Evolutionary conservation across 2,888 invertebrate genomes (phyloP), one percentile per base, ranked within the genome.

Genomic region (Chorisops tibialis): DNA sequence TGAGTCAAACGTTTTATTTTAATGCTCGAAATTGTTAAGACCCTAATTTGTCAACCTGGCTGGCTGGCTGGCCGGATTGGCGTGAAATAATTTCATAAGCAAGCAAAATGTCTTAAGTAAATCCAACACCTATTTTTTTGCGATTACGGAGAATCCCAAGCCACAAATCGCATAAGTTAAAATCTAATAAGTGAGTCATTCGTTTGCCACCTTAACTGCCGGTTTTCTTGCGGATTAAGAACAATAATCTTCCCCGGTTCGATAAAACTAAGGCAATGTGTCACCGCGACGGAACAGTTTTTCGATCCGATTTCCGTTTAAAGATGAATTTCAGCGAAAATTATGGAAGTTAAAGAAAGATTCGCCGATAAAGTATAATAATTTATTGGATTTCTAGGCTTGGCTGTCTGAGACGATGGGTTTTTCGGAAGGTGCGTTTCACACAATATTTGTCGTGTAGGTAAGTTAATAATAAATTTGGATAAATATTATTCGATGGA

Each of bases 41-140:
- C 54, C 54, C 41, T 54, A 21, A 54, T 54, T 54, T 54, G 54
- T 54, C 54, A 54, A 54, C 54, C 14, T 39, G 7, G 41, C 14
- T 37, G 41, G 18, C 22, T 21, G 54, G n/a, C n/a, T n/a, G n/a
- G n/a, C n/a, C n/a, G n/a, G n/a, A n/a, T n/a, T n/a, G n/a, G n/a
- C 38, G 14, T 54, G 24, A 41, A 41, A 39, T 22, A 24, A 21
- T 39, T 16, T 24, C 24, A n/a, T 7, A 5, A n/a, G n/a, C 21
- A n/a, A 38, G 35, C 19, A 11, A 16, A 4, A 38, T 12, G 51
- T 51, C 38, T 51, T 51, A 51, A 51, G 12, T 38, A 16, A 51
- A 16, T 51, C 51, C 51, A 38, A 51, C 51, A 38, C 51, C 51
- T 51, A 12, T 11, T 51, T 4, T 39, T 12, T 3, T 4, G 39